Base-by-base conservation (phyloP, 2,888 invertebrate species). In the Drosophila recens region DNA sequence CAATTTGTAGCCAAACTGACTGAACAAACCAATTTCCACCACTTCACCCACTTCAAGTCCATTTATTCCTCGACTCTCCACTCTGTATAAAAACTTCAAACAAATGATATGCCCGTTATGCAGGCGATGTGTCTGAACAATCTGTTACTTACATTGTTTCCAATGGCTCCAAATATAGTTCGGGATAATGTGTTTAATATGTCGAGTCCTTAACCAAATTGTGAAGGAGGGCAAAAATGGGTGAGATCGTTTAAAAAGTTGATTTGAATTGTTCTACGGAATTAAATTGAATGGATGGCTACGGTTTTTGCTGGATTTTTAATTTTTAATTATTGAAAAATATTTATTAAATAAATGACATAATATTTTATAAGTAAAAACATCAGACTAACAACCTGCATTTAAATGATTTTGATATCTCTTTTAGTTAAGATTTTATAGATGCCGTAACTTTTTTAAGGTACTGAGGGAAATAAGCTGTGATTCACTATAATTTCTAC, bases 81-180 rank as follows among this genome's bases (percentile, higher is more conserved):
- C 23, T 27, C 58, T 61, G 77, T 81, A 80, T 68, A 74, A 74
- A 82, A 86, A 86, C 79, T 86, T 85, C 78, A 79, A 86, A 82
- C 86, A 80, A 86, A 82, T 83, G 72, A 79, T 54, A 62, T 79
- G 62, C 72, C 67, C 81, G 68, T 74, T 75, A 75, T 73, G 77
- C 73, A 63, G 81, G 72, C 83, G 61, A 78, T 70, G 85, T 87
- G 91, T 91, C 91, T 90, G 80, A 84, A 91, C 91, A 91, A 91
- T 90, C 75, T 91, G 91, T 91, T 91, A 90, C 91, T 82, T 67
- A 62, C 54, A 53, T 53, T 30, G 53, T n/a, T 33, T 8, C 6
- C 63, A 67, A 57, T 70, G 59, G 62, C 59, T 61, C 61, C 58
- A 54, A 49, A 65, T 70, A 67, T 56, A 64, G 52, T 56, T 43